phyloP scores from a whole-genome alignment of 2,888 invertebrate species.

The Watsonalla cultraria region DNA sequence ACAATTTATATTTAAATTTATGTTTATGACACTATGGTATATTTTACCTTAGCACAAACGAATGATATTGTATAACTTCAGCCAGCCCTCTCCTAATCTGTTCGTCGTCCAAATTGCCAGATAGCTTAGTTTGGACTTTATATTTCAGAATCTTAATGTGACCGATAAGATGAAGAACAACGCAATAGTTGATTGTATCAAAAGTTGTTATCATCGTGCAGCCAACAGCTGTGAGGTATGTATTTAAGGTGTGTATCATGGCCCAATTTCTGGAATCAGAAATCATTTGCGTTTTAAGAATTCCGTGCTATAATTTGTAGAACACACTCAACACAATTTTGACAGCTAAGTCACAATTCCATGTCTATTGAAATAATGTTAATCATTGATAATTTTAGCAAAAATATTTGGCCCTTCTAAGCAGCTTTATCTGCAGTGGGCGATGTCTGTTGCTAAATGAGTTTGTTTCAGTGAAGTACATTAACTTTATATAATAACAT shows the following conservation, averaged over 20 bases:
- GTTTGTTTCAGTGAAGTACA: no score
- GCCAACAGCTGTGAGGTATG: constrained; percentile 15
- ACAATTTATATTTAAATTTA: neutral
- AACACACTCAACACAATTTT: no score
- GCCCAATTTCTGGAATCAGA: constrained; percentile 19
- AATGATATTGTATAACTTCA: constrained; percentile 29
- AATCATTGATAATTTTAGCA: no score
- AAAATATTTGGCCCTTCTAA: no score
- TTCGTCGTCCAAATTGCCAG: constrained; percentile 14
- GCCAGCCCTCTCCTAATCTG: constrained; percentile 22
- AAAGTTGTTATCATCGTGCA: constrained; percentile 19
- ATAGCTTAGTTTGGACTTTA: constrained; percentile 19
- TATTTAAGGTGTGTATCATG: constrained; percentile 22
- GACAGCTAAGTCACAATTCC: no score
- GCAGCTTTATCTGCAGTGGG: no score
- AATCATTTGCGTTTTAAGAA: no score
- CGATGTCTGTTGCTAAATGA: no score
- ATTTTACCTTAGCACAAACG: constrained; percentile 20
- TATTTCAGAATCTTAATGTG: constrained; percentile 36
- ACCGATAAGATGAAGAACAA: constrained; percentile 35
- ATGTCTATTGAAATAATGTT: no score
- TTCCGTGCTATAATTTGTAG: no score
- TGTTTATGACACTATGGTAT: neutral
- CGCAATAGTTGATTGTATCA: constrained; percentile 28
- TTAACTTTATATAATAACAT: no score